Conservation (phyloP, 1,140 invertebrate species). For the Charaxes varanes region DNA sequence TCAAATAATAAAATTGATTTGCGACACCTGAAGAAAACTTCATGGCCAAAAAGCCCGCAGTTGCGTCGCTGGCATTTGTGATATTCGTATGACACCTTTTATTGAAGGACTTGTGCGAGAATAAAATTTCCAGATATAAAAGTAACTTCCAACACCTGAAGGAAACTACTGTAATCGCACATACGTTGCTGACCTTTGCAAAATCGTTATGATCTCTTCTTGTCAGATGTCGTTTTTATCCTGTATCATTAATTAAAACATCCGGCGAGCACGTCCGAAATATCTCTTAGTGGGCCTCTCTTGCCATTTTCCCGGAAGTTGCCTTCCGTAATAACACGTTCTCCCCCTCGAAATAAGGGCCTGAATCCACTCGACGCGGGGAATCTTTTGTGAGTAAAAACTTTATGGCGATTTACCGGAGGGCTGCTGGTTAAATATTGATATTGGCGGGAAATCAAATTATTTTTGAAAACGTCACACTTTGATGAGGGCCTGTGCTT, state of each 20-base stretch:
- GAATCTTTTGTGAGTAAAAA: constrained; percentile 27
- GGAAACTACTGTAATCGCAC: too few relatives aligned
- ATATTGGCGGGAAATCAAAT: constrained; percentile 23
- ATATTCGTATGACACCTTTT: too few relatives aligned
- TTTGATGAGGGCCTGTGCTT: constrained; percentile 13
- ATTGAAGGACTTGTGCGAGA: too few relatives aligned
- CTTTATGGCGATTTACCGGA: constrained; percentile 24
- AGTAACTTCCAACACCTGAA: too few relatives aligned
- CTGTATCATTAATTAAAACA: constrained; percentile 11
- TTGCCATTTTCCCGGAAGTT: constrained; percentile 12
- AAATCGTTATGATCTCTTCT: too few relatives aligned
- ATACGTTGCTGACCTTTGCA: too few relatives aligned
- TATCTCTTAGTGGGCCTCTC: constrained; percentile 4
- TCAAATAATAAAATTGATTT: too few relatives aligned
- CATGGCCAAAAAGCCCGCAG: too few relatives aligned
- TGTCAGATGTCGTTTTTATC: too few relatives aligned
- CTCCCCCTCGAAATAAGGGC: constrained; percentile 28
- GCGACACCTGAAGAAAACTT: too few relatives aligned
- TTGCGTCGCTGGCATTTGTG: too few relatives aligned
- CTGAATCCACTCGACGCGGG: constrained; percentile 21
- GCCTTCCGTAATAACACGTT: constrained; percentile 30
- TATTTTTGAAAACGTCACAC: constrained; percentile 15
- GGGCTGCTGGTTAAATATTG: constrained; percentile 30
- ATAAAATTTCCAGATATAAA: too few relatives aligned
- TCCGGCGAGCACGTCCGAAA: constrained; percentile 4